Conservation (phyloP, 2,888 invertebrate species). For the Atethmia centrago region DNA sequence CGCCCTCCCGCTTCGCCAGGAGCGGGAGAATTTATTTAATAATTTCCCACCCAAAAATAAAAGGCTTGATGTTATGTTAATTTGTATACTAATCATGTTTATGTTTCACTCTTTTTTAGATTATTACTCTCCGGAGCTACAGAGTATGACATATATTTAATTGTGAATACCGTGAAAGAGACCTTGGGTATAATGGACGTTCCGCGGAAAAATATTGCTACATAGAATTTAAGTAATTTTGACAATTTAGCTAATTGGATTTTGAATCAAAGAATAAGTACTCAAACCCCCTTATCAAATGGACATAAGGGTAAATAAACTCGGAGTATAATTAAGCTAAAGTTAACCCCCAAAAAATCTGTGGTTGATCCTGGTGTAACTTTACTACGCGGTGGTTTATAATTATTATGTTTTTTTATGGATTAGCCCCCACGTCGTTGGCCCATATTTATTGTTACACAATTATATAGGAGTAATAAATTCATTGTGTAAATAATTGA, state of each 20-base stretch:
- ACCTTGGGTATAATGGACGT: neutral
- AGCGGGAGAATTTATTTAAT: no score
- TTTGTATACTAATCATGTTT: neutral
- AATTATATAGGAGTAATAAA: neutral
- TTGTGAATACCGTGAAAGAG: slow-evolving; percentile 4
- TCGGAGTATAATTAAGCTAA: neutral
- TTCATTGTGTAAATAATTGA: neutral
- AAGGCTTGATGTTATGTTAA: neutral
- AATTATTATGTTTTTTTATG: neutral
- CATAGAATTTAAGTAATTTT: neutral
- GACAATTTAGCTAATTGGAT: slow-evolving; percentile 6
- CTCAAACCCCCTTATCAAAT: neutral
- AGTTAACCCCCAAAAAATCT: neutral
- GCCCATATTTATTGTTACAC: neutral
- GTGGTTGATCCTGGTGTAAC: neutral
- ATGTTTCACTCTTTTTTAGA: slow-evolving; percentile 9
- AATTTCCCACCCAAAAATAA: no score
- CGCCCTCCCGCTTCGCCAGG: no score
- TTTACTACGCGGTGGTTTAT: neutral
- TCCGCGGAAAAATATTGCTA: neutral
- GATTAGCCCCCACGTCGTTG: no score
- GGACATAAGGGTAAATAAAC: no score
- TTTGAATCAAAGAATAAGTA: neutral
- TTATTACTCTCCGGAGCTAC: neutral
- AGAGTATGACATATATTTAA: neutral